phyloP scores from a whole-genome alignment of 2,888 invertebrate genomes.

The Drosophila anomalata region DNA sequence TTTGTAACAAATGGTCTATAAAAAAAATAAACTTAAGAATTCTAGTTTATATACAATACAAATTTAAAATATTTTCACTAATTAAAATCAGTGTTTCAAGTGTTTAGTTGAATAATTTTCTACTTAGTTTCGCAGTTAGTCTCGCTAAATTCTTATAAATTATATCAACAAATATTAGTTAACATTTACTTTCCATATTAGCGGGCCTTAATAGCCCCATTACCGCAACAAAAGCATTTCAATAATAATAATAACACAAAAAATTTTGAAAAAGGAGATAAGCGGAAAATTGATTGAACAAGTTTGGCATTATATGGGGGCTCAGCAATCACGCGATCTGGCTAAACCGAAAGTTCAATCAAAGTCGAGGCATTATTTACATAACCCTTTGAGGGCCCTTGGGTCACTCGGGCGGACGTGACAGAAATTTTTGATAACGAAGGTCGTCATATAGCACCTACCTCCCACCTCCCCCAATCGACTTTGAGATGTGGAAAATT shows the following conservation, averaged over 20 bases:
- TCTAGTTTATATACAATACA: no score
- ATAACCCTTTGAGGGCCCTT: conserved; percentile 36
- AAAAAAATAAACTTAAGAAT: no score
- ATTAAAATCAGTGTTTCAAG: not conserved
- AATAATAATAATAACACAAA: conserved; percentile 26
- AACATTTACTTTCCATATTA: conserved; percentile 21
- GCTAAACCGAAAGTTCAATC: conserved; percentile 33
- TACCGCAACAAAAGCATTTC: conserved; percentile 15
- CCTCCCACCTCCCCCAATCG: conserved; percentile 2
- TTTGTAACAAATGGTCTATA: no score
- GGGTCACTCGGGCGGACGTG: conserved; percentile 44
- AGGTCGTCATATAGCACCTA: conserved; percentile 22
- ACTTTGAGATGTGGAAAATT: conserved; percentile 33
- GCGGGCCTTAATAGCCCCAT: conserved; percentile 25
- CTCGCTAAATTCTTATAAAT: not conserved
- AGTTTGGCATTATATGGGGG: conserved; percentile 31
- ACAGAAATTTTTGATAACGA: conserved; percentile 37
- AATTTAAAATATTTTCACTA: not conserved
- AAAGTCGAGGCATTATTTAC: conserved; percentile 27
- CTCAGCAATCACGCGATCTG: conserved; percentile 43
- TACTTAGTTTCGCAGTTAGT: not conserved
- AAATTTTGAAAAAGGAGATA: conserved; percentile 19
- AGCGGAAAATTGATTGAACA: conserved; percentile 41
- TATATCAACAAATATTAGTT: conserved; percentile 9
- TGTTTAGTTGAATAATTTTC: not conserved